Conservation (phyloP, 2,888 invertebrate species). For the Tetragonisca angustula region DNA sequence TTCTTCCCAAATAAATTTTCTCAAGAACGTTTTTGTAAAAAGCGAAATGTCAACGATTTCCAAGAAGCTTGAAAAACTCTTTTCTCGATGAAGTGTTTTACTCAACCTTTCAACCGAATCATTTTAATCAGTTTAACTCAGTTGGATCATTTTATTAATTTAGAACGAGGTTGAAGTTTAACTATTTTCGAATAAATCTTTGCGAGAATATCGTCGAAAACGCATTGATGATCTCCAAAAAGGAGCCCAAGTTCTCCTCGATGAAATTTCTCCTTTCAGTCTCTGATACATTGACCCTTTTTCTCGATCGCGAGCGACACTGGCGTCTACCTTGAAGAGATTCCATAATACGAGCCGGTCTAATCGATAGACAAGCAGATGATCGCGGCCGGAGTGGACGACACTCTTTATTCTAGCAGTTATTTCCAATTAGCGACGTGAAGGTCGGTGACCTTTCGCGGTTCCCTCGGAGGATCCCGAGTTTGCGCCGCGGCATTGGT, state of each 20-base stretch:
- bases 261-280: not conserved
- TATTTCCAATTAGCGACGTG: slow-evolving; percentile 62
- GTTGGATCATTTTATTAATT: too few relatives aligned
- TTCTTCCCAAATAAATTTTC: too few relatives aligned
- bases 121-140: too few relatives aligned
- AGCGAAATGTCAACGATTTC: too few relatives aligned
- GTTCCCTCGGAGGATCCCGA: slow-evolving; percentile 27
- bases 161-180: too few relatives aligned
- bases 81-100: too few relatives aligned
- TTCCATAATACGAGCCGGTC: slow-evolving; percentile 38
- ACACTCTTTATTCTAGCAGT: slow-evolving; percentile 66
- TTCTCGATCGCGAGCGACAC: not conserved
- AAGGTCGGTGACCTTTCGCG: slow-evolving; percentile 11
- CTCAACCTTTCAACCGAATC: too few relatives aligned
- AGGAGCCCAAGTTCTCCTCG: not conserved
- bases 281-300: not conserved
- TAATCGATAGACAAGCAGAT: slow-evolving; percentile 59
- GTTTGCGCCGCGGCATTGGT: slow-evolving; percentile 35
- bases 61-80: too few relatives aligned
- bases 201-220: too few relatives aligned
- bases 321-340: not conserved
- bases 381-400: slow-evolving; percentile 41
- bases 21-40: too few relatives aligned
- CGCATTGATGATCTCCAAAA: not conserved
- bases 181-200: too few relatives aligned